Evolutionary conservation across 2,888 invertebrate species (phyloP).

Genomic region (Apotomis betuletana): DNA sequence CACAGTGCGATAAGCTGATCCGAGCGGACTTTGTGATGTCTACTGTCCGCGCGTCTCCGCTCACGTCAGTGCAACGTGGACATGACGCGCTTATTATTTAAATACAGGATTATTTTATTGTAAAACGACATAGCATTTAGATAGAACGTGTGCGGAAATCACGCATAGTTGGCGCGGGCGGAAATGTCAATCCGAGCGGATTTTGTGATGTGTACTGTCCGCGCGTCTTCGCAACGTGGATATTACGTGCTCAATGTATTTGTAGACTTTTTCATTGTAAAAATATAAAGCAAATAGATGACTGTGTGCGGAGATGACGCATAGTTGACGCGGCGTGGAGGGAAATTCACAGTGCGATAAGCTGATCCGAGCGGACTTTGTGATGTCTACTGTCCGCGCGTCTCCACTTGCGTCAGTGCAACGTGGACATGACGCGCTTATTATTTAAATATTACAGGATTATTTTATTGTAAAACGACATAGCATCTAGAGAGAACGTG

Average conservation of each 20-base stretch:
- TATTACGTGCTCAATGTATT: slow-evolving; percentile 42
- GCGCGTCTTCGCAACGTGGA: neutral
- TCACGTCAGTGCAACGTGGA: slow-evolving; percentile 54
- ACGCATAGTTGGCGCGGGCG: slow-evolving; percentile 76
- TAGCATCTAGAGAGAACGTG: slow-evolving; percentile 41
- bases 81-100: slow-evolving; percentile 33
- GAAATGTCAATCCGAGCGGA: slow-evolving; percentile 80
- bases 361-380: slow-evolving; percentile 80
- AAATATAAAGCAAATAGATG: slow-evolving; percentile 37
- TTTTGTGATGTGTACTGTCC: slow-evolving; percentile 67
- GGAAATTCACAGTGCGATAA: slow-evolving; percentile 81
- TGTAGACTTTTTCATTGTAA: slow-evolving; percentile 42
- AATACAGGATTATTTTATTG: neutral
- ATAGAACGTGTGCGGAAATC: slow-evolving; percentile 52
- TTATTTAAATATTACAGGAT: neutral
- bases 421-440: slow-evolving; percentile 53
- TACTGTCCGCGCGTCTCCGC: slow-evolving; percentile 79
- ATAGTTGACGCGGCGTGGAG: slow-evolving; percentile 74
- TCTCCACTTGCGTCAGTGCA: slow-evolving; percentile 57
- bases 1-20: slow-evolving; percentile 79
- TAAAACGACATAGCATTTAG: slow-evolving; percentile 33
- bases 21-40: slow-evolving; percentile 81
- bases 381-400: slow-evolving; percentile 81
- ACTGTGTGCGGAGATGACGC: slow-evolving; percentile 60
- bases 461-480: slow-evolving; percentile 6